Conservation (phyloP, 1,140 invertebrate genomes). For the Pogonomyrmex barbatus region DNA sequence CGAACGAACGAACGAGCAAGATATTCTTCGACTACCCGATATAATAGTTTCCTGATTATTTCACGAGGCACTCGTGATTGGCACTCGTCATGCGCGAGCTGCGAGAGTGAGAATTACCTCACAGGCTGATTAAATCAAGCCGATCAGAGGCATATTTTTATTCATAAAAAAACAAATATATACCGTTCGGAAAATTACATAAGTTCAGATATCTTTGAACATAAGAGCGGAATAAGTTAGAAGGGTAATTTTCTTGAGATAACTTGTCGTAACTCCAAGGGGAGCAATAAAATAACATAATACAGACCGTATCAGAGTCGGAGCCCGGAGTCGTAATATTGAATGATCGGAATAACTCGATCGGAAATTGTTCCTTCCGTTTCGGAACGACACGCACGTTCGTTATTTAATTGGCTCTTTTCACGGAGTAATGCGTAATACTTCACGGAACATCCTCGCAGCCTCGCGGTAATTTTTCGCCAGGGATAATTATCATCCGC, state of each 20-base stretch:
- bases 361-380: not conserved
- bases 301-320: not conserved
- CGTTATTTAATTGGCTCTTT: not conserved
- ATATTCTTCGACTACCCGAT: not conserved
- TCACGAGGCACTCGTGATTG: slow-evolving; percentile 40
- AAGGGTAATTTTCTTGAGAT: not conserved
- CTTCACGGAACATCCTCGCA: not conserved
- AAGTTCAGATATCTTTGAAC: no score
- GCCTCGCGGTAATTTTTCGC: not conserved
- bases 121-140: slow-evolving; percentile 14
- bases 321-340: no score
- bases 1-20: slow-evolving; percentile 4
- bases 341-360: not conserved
- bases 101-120: slow-evolving; percentile 9
- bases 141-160: not conserved
- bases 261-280: not conserved
- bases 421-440: not conserved
- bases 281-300: not conserved
- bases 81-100: slow-evolving; percentile 6
- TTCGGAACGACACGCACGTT: not conserved
- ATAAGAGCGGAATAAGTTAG: no score
- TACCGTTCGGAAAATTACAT: not conserved
- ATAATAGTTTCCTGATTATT: slow-evolving; percentile 61
- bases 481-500: not conserved
- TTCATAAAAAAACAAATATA: not conserved